phyloP scores from a whole-genome alignment of 2,113 vertebrate genomes.

The Aleadryas rufinucha region DNA sequence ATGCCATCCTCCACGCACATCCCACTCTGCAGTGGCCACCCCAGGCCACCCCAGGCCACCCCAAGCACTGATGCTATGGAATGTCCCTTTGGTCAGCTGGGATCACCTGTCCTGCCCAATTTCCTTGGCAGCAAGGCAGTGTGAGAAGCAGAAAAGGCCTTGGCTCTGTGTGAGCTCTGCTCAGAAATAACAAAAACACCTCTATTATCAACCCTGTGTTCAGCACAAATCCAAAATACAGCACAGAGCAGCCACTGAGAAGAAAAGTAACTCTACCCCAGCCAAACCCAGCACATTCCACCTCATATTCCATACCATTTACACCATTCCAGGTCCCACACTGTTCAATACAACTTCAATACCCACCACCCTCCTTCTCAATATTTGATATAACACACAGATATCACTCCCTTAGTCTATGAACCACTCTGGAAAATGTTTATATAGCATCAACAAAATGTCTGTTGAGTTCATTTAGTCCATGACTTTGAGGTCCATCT shows the following conservation, averaged over 20 bases:
- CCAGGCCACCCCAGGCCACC: neutral
- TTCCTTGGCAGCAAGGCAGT: neutral
- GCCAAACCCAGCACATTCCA: neutral
- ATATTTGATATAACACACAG: neutral
- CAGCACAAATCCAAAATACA: neutral
- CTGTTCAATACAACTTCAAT: neutral
- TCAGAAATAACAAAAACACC: neutral
- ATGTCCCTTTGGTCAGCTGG: neutral
- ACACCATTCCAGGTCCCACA: neutral
- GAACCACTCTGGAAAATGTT: neutral
- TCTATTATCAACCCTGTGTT: neutral
- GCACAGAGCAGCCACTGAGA: neutral
- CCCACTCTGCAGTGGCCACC: neutral
- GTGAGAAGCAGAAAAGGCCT: neutral
- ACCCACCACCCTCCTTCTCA: neutral
- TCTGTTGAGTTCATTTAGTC: neutral
- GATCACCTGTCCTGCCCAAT: neutral
- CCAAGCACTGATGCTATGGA: neutral
- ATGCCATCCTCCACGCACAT: accelerated
- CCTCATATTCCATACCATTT: neutral
- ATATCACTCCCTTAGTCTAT: neutral
- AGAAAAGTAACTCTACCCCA: neutral
- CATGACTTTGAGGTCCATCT: neutral
- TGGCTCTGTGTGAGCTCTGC: neutral
- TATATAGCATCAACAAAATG: neutral